These are phyloP conservation scores for Ceyx margarethae DNA, from an alignment of 2,113 vertebrate species.

Conservation along the genomic window DNA sequence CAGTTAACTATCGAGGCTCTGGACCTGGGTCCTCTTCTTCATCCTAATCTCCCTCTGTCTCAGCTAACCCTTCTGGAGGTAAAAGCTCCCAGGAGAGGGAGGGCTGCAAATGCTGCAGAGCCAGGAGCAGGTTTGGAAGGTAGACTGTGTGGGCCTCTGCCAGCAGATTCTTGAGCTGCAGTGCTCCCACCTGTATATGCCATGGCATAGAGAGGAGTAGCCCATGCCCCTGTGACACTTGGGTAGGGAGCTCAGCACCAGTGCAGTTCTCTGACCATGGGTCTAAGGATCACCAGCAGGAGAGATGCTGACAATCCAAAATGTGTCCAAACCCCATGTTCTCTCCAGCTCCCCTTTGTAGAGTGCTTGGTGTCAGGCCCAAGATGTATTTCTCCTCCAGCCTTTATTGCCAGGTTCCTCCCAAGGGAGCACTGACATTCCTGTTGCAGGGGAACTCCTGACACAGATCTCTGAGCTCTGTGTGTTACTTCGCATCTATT, in stretches of 20 bases:
- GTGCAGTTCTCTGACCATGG: not conserved
- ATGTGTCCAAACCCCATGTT: not conserved
- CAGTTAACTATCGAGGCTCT: conserved; percentile 13
- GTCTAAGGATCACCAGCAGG: not conserved
- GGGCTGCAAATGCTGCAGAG: not conserved
- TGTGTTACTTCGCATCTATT: not conserved
- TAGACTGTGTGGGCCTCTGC: rapidly evolving
- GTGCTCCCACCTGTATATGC: not conserved
- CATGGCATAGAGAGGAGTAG: not conserved
- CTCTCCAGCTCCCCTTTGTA: not conserved
- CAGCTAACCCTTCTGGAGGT: not conserved
- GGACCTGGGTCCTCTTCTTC: not conserved
- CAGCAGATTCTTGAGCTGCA: not conserved
- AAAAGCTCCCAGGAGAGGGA: not conserved
- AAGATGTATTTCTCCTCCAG: not conserved
- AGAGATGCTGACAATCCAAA: not conserved
- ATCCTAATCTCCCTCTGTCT: not conserved
- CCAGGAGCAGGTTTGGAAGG: not conserved
- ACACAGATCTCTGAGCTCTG: not conserved
- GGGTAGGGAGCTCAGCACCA: not conserved
- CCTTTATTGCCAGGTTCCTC: not conserved
- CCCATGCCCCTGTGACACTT: not conserved
- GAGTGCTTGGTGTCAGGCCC: not conserved
- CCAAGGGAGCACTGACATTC: not conserved
- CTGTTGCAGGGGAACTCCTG: conserved; percentile 16